Evolutionary conservation across 2,797 vertebrate species (phyloP).

Genomic region (Silurus aristotelis): DNA sequence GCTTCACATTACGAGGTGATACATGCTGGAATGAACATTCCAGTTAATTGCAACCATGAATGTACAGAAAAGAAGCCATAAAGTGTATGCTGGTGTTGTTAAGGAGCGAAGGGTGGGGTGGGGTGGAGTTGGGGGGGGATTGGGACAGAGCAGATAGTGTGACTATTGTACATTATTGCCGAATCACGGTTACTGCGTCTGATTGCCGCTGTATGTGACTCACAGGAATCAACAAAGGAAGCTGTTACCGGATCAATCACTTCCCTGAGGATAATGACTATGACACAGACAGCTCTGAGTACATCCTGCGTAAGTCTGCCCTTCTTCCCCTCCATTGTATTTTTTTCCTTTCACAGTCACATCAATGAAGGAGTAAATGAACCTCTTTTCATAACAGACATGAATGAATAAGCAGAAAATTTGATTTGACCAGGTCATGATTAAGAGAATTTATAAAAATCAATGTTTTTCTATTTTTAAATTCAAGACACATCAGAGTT

Average conservation of each 20-base stretch:
- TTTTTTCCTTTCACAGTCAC: neutral
- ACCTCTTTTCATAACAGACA: neutral
- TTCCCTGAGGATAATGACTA: constrained; percentile 98
- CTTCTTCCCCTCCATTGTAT: neutral
- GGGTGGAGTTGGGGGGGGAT: too few relatives aligned
- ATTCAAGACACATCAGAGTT: neutral
- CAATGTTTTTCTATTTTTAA: neutral
- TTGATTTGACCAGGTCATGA: neutral
- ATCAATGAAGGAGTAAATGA: neutral
- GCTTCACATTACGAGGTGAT: too few relatives aligned
- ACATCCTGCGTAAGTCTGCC: constrained; percentile 89
- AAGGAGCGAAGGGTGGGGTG: too few relatives aligned
- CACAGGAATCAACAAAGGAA: constrained; percentile 93
- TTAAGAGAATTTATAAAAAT: neutral
- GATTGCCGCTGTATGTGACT: constrained; percentile 50
- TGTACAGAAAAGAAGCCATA: neutral
- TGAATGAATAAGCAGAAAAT: neutral
- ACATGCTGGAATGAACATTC: neutral
- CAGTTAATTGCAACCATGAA: neutral
- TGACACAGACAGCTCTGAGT: constrained; percentile 96
- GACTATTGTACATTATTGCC: neutral
- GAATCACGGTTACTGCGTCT: constrained; percentile 10
- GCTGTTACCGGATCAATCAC: constrained; percentile 96
- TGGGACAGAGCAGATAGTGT: neutral
- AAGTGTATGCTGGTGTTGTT: neutral